phyloP scores from a whole-genome alignment of 2,113 vertebrate genomes.

The Telmatochromis sp. region DNA sequence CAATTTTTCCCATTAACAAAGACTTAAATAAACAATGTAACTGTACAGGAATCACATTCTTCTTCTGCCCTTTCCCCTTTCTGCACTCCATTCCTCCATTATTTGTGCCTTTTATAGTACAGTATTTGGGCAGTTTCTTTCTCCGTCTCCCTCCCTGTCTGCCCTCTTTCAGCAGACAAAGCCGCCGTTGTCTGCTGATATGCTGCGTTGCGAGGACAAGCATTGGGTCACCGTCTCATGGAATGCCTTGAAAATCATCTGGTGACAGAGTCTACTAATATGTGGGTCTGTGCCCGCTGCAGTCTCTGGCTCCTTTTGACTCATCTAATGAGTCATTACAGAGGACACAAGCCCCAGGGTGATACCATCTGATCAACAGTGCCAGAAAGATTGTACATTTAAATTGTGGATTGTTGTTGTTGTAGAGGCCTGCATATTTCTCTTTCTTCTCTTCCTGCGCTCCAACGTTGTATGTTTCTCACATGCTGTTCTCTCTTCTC shows the following conservation, averaged over 20 bases:
- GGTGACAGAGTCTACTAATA: not conserved
- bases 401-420: not conserved
- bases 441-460: not conserved
- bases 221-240: conserved; percentile 46
- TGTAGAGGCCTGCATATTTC: not conserved
- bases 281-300: not conserved
- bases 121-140: conserved; percentile 42
- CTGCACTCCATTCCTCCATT: conserved; percentile 19
- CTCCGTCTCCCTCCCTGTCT: conserved; percentile 26
- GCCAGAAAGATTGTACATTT: not conserved
- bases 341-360: not conserved
- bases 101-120: conserved; percentile 50
- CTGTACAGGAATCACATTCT: conserved; percentile 18
- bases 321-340: not conserved
- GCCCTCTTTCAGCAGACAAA: conserved; percentile 51
- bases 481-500: not conserved
- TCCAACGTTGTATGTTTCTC: not conserved
- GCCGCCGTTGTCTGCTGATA: conserved; percentile 48
- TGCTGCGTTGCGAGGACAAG: conserved; percentile 45
- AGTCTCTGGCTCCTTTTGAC: not conserved
- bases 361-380: not conserved
- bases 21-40: not conserved
- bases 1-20: not conserved
- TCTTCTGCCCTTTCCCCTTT: conserved; percentile 26
- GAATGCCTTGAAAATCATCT: conserved; percentile 53